Percentiles rank a stretch among this genome's conserved stretches.
These are phyloP conservation scores for Chionis minor DNA, from an alignment of 2,113 vertebrate genomes.

Conservation along the genomic window DNA sequence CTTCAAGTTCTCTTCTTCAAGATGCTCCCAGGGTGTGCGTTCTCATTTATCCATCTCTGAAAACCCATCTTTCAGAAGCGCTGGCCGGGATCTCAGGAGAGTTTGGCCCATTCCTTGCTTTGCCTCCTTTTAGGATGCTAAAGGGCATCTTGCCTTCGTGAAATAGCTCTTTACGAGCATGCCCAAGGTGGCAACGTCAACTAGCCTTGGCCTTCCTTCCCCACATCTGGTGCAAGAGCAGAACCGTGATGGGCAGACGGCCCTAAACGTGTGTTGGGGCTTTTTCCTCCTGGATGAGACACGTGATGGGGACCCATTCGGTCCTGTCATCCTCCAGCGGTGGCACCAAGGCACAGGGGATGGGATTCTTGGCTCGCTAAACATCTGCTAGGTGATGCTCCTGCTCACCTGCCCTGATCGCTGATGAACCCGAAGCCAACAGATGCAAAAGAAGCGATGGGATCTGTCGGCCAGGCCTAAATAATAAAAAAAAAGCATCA, in stretches of 20 bases:
- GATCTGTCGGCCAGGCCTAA: not conserved
- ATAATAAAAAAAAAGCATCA: not conserved
- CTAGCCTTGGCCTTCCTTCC: not conserved
- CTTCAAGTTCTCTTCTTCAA: not conserved
- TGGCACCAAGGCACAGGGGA: not conserved
- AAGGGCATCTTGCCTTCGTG: not conserved
- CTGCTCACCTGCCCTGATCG: not conserved
- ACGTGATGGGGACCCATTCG: accelerated
- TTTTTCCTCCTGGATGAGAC: not conserved
- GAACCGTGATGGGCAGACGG: not conserved
- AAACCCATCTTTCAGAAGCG: not conserved
- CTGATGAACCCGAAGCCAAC: not conserved
- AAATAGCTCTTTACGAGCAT: not conserved
- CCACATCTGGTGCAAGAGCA: not conserved
- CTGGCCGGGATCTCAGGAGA: not conserved
- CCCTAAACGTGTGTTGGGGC: not conserved
- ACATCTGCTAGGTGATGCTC: not conserved
- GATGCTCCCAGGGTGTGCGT: not conserved
- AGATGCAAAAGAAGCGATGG: not conserved
- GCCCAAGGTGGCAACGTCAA: not conserved
- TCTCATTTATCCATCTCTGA: not conserved
- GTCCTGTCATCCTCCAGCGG: too few relatives aligned
- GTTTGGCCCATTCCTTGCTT: not conserved
- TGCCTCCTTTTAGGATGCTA: not conserved
- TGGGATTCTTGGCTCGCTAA: not conserved